Percentiles rank a stretch among this genome's conserved stretches.
Evolutionary conservation across 2,888 invertebrate species (phyloP).

Genomic region (Eumerus sabulonum): DNA sequence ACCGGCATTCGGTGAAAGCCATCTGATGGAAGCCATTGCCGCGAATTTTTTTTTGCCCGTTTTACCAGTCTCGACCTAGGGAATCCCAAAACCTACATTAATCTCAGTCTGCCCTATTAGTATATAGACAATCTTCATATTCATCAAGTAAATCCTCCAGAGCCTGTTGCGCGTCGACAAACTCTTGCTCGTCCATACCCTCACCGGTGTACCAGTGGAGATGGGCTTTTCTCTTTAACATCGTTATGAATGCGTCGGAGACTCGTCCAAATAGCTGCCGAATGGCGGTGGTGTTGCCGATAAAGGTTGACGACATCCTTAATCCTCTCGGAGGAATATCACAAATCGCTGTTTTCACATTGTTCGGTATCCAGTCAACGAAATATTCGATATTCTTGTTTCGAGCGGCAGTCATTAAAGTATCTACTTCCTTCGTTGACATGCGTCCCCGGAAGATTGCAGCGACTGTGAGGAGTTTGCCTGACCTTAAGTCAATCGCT

Average conservation of each 20-base stretch:
- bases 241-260: conserved; percentile 88
- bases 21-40: conserved; percentile 63
- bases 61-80: conserved; percentile 17
- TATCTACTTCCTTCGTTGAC: conserved; percentile 76
- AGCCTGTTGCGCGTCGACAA: conserved; percentile 90
- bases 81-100: too few species aligned
- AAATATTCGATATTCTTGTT: conserved; percentile 87
- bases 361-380: conserved; percentile 92
- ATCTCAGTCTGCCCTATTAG: too few species aligned
- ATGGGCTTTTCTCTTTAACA: conserved; percentile 91
- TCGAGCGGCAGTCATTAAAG: conserved; percentile 84
- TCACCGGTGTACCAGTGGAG: conserved; percentile 93
- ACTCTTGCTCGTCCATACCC: conserved; percentile 93
- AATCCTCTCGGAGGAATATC: conserved; percentile 91
- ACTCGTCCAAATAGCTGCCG: conserved; percentile 89
- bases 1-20: conserved; percentile 71
- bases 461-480: conserved; percentile 88
- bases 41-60: conserved; percentile 61
- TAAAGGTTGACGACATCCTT: conserved; percentile 92
- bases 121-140: conserved; percentile 77
- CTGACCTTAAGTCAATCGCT: conserved; percentile 88
- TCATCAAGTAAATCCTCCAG: conserved; percentile 86
- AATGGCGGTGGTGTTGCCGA: conserved; percentile 90
- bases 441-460: conserved; percentile 82
- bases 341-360: conserved; percentile 90